phyloP scores from a whole-genome alignment of 2,888 invertebrate genomes.

The Empis livida region DNA sequence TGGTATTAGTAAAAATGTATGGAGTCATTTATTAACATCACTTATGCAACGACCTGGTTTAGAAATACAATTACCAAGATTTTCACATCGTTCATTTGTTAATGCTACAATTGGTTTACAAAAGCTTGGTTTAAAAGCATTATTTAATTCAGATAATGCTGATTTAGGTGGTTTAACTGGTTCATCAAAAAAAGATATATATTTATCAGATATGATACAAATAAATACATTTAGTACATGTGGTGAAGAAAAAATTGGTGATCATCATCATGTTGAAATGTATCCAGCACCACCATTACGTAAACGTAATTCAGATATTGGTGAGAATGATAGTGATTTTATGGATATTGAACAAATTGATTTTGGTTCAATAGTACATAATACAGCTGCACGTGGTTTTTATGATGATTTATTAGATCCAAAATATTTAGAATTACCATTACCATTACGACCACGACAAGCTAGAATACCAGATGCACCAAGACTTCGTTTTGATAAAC shows the following conservation, averaged over 20 bases:
- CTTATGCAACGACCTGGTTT: constrained; percentile 62
- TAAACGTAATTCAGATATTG: constrained; percentile 36
- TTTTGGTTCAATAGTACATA: constrained; percentile 36
- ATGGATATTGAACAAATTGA: constrained; percentile 22
- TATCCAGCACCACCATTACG: constrained; percentile 58
- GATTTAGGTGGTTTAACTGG: constrained; percentile 76
- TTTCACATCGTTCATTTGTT: constrained; percentile 68
- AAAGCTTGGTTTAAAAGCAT: constrained; percentile 67
- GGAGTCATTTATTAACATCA: constrained; percentile 60
- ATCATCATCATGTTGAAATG: constrained; percentile 67
- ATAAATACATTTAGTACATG: constrained; percentile 74
- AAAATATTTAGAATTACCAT: constrained; percentile 43
- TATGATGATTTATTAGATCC: constrained; percentile 49
- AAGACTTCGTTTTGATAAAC: constrained; percentile 70
- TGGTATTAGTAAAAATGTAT: constrained; percentile 52
- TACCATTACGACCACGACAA: constrained; percentile 57
- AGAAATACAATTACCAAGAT: constrained; percentile 73
- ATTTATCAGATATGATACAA: constrained; percentile 73
- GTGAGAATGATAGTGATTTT: constrained; percentile 15
- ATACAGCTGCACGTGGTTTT: constrained; percentile 50
- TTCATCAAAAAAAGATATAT: constrained; percentile 58
- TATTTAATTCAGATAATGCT: constrained; percentile 63
- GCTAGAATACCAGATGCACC: constrained; percentile 57
- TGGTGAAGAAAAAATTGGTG: constrained; percentile 56
- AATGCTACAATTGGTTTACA: constrained; percentile 67